These are phyloP conservation scores for Perdita meconis DNA, from an alignment of 2,888 invertebrate genomes.

Conservation along the genomic window DNA sequence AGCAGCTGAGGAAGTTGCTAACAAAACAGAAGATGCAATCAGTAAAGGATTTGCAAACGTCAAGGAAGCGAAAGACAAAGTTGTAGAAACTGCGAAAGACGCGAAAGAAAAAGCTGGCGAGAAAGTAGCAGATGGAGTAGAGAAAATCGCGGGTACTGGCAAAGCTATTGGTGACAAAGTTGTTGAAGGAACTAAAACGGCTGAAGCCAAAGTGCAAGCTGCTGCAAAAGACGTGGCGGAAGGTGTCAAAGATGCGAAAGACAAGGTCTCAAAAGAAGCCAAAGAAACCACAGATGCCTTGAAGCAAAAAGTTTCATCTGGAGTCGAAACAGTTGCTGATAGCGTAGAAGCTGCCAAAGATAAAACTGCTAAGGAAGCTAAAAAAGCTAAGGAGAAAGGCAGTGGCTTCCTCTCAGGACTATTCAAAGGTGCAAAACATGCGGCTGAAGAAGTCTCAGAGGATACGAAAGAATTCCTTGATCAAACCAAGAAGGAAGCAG, in stretches of 20 bases:
- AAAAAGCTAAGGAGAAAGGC: slow-evolving; percentile 68
- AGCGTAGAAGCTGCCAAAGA: slow-evolving; percentile 47
- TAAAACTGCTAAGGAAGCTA: slow-evolving; percentile 54
- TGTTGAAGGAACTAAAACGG: slow-evolving; percentile 35
- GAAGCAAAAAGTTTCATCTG: slow-evolving; percentile 58
- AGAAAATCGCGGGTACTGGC: slow-evolving; percentile 82
- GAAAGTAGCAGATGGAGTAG: slow-evolving; percentile 28
- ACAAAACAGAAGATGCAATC: not conserved
- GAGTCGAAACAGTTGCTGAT: slow-evolving; percentile 50
- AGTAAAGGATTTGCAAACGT: slow-evolving; percentile 23
- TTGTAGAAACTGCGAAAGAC: slow-evolving; percentile 40
- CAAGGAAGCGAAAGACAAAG: slow-evolving; percentile 55
- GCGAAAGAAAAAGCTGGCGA: slow-evolving; percentile 51
- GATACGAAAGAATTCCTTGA: slow-evolving; percentile 73
- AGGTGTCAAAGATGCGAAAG: slow-evolving; percentile 60
- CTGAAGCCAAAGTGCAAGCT: slow-evolving; percentile 45
- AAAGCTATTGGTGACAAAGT: slow-evolving; percentile 82
- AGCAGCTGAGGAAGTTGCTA: not conserved
- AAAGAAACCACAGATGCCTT: slow-evolving; percentile 25
- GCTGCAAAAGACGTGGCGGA: slow-evolving; percentile 34
- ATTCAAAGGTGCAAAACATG: slow-evolving; percentile 68
- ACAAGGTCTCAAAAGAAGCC: slow-evolving; percentile 42
- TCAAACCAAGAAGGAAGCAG: slow-evolving; percentile 71
- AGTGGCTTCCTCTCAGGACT: slow-evolving; percentile 69
- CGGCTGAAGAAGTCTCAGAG: slow-evolving; percentile 64